Percentiles rank a stretch among this genome's conserved stretches.
Evolutionary conservation across 2,113 vertebrate genomes (phyloP).

Genomic region (Ctenodactylus gundi): DNA sequence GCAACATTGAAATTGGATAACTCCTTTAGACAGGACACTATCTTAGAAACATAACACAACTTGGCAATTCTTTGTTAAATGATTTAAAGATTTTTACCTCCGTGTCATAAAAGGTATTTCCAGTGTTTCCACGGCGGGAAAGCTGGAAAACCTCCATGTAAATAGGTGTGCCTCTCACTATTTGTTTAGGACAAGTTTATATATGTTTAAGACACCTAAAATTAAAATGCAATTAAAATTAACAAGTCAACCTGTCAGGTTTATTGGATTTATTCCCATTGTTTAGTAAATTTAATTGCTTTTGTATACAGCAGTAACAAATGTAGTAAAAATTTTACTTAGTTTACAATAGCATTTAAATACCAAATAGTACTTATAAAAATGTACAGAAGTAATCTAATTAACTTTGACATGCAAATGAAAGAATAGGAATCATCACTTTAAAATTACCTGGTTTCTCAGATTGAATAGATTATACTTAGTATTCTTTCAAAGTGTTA

Average conservation of each 20-base stretch:
- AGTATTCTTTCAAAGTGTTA: neutral
- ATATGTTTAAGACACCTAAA: neutral
- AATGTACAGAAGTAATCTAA: neutral
- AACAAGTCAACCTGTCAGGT: neutral
- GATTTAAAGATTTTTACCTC: neutral
- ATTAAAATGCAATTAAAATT: neutral
- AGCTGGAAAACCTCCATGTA: neutral
- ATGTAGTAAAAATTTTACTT: neutral
- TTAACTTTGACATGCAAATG: neutral
- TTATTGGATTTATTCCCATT: neutral
- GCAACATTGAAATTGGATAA: neutral
- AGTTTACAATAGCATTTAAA: neutral
- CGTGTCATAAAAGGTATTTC: neutral
- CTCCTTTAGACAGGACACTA: neutral
- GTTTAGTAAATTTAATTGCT: neutral
- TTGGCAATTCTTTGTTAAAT: neutral
- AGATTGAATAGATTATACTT: neutral
- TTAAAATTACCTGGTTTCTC: neutral
- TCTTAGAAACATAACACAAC: neutral
- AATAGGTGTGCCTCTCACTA: neutral
- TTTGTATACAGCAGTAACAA: neutral
- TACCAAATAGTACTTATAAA: neutral
- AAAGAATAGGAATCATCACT: neutral
- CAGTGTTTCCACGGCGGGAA: neutral
- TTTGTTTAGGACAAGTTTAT: neutral